phyloP scores from a whole-genome alignment of 2,888 invertebrate genomes.

The Aquatica leii region DNA sequence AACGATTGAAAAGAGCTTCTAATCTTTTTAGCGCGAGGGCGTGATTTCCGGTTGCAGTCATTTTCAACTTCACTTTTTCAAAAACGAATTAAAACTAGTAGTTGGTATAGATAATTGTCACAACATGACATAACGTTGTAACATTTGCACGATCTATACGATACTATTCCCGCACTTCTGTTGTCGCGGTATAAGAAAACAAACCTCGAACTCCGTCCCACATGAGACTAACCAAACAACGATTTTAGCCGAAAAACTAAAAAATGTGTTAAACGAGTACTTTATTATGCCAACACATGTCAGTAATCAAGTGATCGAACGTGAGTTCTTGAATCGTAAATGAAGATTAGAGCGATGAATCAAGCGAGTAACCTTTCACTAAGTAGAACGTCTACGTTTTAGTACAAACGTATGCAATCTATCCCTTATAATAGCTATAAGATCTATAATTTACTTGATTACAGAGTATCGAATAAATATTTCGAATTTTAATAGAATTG shows the following conservation, averaged over 20 bases:
- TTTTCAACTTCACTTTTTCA: slow-evolving; percentile 1
- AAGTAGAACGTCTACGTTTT: too few relatives aligned
- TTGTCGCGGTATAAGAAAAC: slow-evolving; percentile 36
- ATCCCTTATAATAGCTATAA: too few relatives aligned
- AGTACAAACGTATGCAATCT: too few relatives aligned
- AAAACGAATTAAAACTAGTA: slow-evolving; percentile 1
- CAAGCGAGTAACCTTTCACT: slow-evolving; percentile 34
- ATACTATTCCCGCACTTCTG: slow-evolving; percentile 41
- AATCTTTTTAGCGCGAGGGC: slow-evolving; percentile 74
- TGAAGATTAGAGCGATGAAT: slow-evolving; percentile 33
- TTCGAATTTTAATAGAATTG: too few relatives aligned
- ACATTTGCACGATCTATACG: slow-evolving; percentile 41
- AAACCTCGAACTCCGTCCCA: slow-evolving; percentile 36
- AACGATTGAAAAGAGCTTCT: slow-evolving; percentile 75
- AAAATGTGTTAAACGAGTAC: slow-evolving; percentile 5
- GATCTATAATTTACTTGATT: too few relatives aligned
- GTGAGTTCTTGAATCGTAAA: background rate
- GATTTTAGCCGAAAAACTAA: slow-evolving; percentile 2
- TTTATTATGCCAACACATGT: slow-evolving; percentile 8
- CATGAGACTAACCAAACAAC: slow-evolving; percentile 27
- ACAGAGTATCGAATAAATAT: too few relatives aligned
- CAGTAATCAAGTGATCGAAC: background rate
- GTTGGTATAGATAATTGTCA: slow-evolving; percentile 12
- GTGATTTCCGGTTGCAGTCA: slow-evolving; percentile 63
- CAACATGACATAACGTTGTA: background rate